These are phyloP conservation scores for Kryphioiulus occultus DNA, from an alignment of 2,888 invertebrate genomes.

Conservation along the genomic window DNA sequence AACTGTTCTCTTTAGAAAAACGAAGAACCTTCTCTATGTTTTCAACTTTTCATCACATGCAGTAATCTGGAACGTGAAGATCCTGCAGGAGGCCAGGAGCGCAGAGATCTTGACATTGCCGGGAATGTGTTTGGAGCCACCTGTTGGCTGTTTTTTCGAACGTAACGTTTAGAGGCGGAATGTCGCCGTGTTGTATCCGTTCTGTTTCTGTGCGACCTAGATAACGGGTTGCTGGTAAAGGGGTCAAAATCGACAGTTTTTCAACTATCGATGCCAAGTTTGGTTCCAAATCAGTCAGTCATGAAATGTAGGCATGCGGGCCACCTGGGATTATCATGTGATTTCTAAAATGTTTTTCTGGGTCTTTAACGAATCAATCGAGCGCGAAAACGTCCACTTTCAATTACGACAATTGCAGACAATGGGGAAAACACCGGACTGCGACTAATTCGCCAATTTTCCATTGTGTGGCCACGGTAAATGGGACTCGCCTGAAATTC, in stretches of 20 bases:
- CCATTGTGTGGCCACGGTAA: slow-evolving; percentile 5
- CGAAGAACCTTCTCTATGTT: no score
- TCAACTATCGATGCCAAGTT: slow-evolving; percentile 5
- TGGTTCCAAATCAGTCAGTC: slow-evolving; percentile 5
- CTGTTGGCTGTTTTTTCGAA: background rate
- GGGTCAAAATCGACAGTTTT: slow-evolving; percentile 5
- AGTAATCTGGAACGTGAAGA: no score
- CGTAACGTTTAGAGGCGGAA: background rate
- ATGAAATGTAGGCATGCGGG: slow-evolving; percentile 5
- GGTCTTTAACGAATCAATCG: background rate
- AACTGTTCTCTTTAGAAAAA: no score
- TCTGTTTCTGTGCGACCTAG: background rate
- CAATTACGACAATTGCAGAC: background rate
- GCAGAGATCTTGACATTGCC: background rate
- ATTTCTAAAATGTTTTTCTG: background rate
- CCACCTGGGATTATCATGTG: background rate
- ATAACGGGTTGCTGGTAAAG: slow-evolving; percentile 5
- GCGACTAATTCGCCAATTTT: slow-evolving; percentile 5
- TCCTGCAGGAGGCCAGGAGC: no score
- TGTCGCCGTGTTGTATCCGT: slow-evolving; percentile 5
- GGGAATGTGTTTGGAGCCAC: background rate
- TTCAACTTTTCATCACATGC: no score
- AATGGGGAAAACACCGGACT: slow-evolving; percentile 5
- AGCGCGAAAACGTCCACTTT: background rate
- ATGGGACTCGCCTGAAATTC: background rate